Percentiles rank a stretch among this genome's conserved stretches.
Conservation (phyloP, 2,888 invertebrate species). For the Alviniconcha strummeri region DNA sequence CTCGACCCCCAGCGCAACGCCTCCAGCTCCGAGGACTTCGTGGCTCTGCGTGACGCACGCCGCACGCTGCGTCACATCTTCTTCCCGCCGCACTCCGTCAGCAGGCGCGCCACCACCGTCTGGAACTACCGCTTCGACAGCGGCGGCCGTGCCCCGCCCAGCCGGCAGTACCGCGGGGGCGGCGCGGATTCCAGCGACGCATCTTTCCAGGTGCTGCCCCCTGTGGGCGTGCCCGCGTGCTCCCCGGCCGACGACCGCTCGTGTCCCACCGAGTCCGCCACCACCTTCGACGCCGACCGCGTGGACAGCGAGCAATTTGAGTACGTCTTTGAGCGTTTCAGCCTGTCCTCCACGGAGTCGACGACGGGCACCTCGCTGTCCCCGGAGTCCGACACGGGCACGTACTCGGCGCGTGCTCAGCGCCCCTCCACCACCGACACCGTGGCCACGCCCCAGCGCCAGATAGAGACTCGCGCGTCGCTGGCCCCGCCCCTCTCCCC, state of each 20-base stretch:
- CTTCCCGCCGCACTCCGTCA: background rate
- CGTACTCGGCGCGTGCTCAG: conserved; percentile 15
- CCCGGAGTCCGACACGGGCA: conserved; percentile 19
- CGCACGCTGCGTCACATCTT: conserved; percentile 15
- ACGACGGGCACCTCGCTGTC: background rate
- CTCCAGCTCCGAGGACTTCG: background rate
- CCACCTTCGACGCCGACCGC: conserved; percentile 33
- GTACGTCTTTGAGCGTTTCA: conserved; percentile 30
- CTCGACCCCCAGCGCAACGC: conserved; percentile 13
- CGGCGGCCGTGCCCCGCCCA: background rate
- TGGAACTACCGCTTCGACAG: conserved; percentile 8
- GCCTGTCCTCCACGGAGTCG: background rate
- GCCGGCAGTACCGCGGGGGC: background rate
- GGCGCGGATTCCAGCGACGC: background rate
- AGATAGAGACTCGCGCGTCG: conserved; percentile 9
- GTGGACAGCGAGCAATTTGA: conserved; percentile 28
- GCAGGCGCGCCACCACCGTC: background rate
- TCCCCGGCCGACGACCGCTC: background rate
- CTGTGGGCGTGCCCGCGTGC: background rate
- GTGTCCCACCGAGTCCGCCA: conserved; percentile 1
- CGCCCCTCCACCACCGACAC: conserved; percentile 30
- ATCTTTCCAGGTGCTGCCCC: background rate
- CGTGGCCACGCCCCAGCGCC: conserved; percentile 13
- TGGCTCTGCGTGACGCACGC: conserved; percentile 1
- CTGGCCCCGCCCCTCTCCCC: background rate